Conservation (phyloP, 2,113 vertebrate genomes). For the Tetraodon nigroviridis region DNA sequence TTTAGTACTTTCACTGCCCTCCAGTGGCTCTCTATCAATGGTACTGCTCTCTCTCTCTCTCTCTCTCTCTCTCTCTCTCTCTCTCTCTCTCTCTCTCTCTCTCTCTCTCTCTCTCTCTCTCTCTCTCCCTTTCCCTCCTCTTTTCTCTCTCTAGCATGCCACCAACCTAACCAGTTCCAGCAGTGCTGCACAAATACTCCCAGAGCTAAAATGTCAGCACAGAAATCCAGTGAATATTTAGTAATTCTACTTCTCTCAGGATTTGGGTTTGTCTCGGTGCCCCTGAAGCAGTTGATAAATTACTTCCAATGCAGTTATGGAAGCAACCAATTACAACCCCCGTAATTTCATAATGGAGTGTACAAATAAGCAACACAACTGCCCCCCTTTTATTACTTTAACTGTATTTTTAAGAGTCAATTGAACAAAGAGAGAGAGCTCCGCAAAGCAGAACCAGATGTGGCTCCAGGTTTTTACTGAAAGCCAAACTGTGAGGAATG, state of each 20-base stretch:
- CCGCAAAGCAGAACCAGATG: conserved; percentile 70
- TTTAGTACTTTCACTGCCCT: conserved; percentile 71
- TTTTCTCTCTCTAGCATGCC: conserved; percentile 20
- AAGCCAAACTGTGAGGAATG: conserved; percentile 66
- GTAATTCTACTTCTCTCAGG: conserved; percentile 45
- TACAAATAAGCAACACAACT: conserved; percentile 58
- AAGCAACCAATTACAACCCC: conserved; percentile 60
- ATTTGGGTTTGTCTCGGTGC: conserved; percentile 55
- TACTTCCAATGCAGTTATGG: conserved; percentile 59
- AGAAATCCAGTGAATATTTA: conserved; percentile 45
- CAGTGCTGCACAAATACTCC: conserved; percentile 37
- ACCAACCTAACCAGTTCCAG: conserved; percentile 32
- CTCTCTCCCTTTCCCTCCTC: no score
- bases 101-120: no score
- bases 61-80: no score
- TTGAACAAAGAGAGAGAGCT: conserved; percentile 48
- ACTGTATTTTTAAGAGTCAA: conserved; percentile 54
- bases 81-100: no score
- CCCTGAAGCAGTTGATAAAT: conserved; percentile 47
- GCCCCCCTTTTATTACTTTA: conserved; percentile 59
- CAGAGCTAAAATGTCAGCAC: conserved; percentile 44
- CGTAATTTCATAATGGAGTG: conserved; percentile 50
- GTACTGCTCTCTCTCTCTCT: conserved; percentile 7
- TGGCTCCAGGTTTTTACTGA: conserved; percentile 37
- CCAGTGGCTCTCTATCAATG: conserved; percentile 70